Evolutionary conservation across 2,113 vertebrate genomes (phyloP).

Genomic region (Podocnemis expansa): DNA sequence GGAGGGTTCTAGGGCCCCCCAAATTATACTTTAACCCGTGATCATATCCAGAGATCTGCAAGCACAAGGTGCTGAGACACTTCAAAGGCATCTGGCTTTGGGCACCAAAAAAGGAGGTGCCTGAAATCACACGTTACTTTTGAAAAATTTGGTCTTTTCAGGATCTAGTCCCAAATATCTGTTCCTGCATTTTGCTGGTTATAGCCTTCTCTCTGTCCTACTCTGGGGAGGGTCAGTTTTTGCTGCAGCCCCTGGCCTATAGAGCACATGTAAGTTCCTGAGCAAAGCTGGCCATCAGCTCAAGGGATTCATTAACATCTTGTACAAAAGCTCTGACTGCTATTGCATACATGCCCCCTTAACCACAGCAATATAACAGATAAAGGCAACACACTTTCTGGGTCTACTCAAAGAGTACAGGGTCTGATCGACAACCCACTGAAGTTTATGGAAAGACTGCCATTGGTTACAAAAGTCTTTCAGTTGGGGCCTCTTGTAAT

Average conservation of each 20-base stretch:
- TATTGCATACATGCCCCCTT: neutral
- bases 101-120: too few species aligned
- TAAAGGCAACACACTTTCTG: neutral
- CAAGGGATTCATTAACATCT: neutral
- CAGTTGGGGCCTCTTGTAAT: constrained; percentile 35
- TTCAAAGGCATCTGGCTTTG: neutral
- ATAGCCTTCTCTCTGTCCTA: neutral
- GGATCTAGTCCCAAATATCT: neutral
- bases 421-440: neutral
- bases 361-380: neutral
- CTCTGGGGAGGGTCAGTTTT: too few species aligned
- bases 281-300: neutral
- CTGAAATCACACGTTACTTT: neutral
- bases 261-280: too few species aligned
- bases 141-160: neutral
- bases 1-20: too few species aligned
- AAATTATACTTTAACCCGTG: too few species aligned
- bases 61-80: neutral
- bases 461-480: neutral
- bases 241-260: too few species aligned
- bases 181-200: neutral
- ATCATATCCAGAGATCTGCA: neutral
- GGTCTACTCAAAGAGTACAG: neutral
- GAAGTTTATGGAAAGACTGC: neutral
- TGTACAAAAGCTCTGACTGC: neutral